Evolutionary conservation across 2,113 vertebrate species (phyloP), one percentile per base, ranked within the genome.

Genomic region (Dolichotis patagonum): DNA sequence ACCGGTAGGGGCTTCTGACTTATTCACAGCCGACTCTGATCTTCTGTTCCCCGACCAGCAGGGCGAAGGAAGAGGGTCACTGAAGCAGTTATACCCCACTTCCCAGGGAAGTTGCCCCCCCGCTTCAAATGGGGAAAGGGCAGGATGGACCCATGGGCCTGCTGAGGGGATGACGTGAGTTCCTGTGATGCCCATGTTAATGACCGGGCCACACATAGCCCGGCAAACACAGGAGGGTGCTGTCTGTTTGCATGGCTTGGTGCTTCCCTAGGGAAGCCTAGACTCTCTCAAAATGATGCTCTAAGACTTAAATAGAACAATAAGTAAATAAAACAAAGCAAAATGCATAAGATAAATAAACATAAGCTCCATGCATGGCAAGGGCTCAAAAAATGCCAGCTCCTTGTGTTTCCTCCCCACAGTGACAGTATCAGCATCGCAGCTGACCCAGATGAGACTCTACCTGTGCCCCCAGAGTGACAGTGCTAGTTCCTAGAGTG

Each of bases 371-470:
- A 0, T 43, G 5, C 22, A 5, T 7, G 20, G 43, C 22, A 26
- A 77, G 22, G 32, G 17, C 30, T 88, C 43, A 10, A 35, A 65
- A 30, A 49, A 19, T 14, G 0, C 38, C 8, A 38, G 52, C 17
- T 32, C 46, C 13, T 69, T 56, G 20, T 56, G 62, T 38, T 62
- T 77, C 28, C 20, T 9, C 3, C 30, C 41, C 5, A 0, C 9
- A 0, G 35, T 1, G 35, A 35, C 1, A 3, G 46, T 10, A 30
- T 9, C 0, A 26, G 41, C 7, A 8, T 17, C 0, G 12, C 43
- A 11, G 46, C 54, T 26, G 0, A 9, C 32, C 10, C 1, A 38
- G 41, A n/a, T n/a, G 13, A 26, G 83, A 3, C 35, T 2, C 4
- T 1, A 20, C 67, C 0, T 0, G 16, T 9, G 32, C 30, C 49